phyloP scores from a whole-genome alignment of 2,888 invertebrate genomes.

The Lampropteryx suffumata region DNA sequence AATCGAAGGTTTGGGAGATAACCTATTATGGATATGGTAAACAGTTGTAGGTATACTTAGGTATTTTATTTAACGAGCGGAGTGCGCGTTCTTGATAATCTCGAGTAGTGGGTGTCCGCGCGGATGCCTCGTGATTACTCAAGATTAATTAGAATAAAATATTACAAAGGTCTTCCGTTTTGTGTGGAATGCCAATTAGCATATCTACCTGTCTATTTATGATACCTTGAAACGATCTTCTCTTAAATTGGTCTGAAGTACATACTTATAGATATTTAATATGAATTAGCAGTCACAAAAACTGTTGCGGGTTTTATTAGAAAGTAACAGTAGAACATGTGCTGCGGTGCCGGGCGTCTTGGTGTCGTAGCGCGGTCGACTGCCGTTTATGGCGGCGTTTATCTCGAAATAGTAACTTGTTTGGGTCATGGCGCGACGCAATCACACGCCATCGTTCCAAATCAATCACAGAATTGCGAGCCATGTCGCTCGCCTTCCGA shows the following conservation, averaged over 20 bases:
- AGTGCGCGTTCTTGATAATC: constrained; percentile 37
- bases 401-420: constrained; percentile 81
- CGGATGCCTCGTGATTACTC: constrained; percentile 40
- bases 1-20: constrained; percentile 49
- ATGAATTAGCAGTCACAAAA: constrained; percentile 12
- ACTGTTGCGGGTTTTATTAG: constrained; percentile 48
- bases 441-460: constrained; percentile 71
- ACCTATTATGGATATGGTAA: constrained; percentile 47
- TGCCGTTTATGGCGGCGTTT: constrained; percentile 74
- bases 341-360: constrained; percentile 40
- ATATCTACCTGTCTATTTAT: constrained; percentile 9
- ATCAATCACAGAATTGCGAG: constrained; percentile 63
- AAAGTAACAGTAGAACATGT: constrained; percentile 54
- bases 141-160: constrained; percentile 48
- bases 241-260: background rate
- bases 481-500: constrained; percentile 36
- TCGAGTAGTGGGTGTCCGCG: constrained; percentile 45
- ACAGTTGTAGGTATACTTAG: constrained; percentile 37
- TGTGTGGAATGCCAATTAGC: constrained; percentile 40
- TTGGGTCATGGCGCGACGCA: constrained; percentile 73
- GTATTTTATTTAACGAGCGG: constrained; percentile 26
- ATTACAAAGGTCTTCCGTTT: constrained; percentile 41
- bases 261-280: background rate
- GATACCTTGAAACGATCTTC: background rate
- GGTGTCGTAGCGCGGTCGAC: constrained; percentile 50